Evolutionary conservation across 2,797 vertebrate species (phyloP).

Genomic region (Microtus californicus): DNA sequence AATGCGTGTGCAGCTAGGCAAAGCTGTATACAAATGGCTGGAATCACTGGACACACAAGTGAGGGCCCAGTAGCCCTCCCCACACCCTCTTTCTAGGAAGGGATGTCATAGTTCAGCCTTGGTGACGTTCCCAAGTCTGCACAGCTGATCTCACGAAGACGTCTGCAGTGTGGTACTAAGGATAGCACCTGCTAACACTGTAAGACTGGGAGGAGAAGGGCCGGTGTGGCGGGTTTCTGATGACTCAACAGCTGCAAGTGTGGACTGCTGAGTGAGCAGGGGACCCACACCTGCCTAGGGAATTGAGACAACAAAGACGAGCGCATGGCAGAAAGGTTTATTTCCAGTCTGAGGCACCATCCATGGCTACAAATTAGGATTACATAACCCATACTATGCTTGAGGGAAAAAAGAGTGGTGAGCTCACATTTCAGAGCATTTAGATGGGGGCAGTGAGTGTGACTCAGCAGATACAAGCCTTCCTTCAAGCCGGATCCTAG

Average conservation of each 20-base stretch:
- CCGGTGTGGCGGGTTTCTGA: not conserved
- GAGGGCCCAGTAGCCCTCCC: not conserved
- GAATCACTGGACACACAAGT: not conserved
- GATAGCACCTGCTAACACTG: not conserved
- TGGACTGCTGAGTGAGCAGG: not conserved
- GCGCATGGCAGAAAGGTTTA: not conserved
- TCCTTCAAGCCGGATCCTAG: not conserved
- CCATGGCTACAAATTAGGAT: not conserved
- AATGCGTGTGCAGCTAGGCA: not conserved
- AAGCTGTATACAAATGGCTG: too few species aligned
- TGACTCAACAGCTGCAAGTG: not conserved
- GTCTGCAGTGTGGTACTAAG: not conserved
- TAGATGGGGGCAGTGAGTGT: not conserved
- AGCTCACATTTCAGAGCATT: conserved; percentile 41
- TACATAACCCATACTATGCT: not conserved
- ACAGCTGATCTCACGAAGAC: not conserved
- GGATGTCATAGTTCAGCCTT: not conserved
- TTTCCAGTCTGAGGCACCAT: not conserved
- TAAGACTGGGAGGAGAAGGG: not conserved
- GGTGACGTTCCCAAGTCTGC: not conserved
- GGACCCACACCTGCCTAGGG: not conserved
- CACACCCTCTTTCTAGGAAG: not conserved
- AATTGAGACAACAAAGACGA: not conserved
- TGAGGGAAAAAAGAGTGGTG: conserved; percentile 30
- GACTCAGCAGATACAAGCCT: not conserved